Evolutionary conservation across 2,113 vertebrate species (phyloP), one percentile per base, ranked within the genome.

Genomic region (Hippocampus abdominalis): DNA sequence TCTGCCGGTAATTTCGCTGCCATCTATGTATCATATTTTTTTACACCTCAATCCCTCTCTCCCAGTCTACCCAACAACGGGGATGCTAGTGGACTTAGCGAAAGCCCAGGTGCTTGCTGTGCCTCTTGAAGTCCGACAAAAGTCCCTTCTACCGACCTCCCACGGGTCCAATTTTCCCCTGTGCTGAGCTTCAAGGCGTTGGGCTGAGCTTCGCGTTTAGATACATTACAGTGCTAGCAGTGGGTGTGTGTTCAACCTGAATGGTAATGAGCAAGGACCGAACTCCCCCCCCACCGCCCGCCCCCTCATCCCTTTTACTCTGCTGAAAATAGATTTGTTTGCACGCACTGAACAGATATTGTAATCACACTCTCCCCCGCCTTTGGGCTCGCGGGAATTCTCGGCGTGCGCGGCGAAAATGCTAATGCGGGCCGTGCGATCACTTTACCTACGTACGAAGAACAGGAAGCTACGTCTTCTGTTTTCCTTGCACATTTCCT

Each of bases 161-260:
- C 87, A 51, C 63, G 84, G 78, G 89, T 74, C 88, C 86, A 89
- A 89, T 90, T 90, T 85, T 83, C 57, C 79, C 76, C 65, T 21
- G 73, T 73, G 69, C 73, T 83, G 83, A 72, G 75, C 86, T 88
- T 89, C 80, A 84, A 86, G 79, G 88, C 84, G 81, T 82, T 83
- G 78, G 78, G 81, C 78, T 84, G 83, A 88, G 83, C 66, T 82
- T 81, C 81, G 73, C 83, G 81, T 88, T 88, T 87, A 84, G 76
- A 73, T 76, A 79, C 79, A 80, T 60, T 29, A 82, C 83, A 77
- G 21, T 23, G 21, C 8, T 54, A 11, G 72, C 74, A 63, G 78
- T 11, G 70, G 82, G 76, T 73, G 72, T 23, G 78, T 76, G 77
- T 81, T 69, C 76, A 68, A 84, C 67, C 70, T 12, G 79, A 83